A percentile compares a stretch with the other conserved stretches of the same genome.
phyloP scores from a whole-genome alignment of 2,888 invertebrate genomes.

The Drosophila birchii region DNA sequence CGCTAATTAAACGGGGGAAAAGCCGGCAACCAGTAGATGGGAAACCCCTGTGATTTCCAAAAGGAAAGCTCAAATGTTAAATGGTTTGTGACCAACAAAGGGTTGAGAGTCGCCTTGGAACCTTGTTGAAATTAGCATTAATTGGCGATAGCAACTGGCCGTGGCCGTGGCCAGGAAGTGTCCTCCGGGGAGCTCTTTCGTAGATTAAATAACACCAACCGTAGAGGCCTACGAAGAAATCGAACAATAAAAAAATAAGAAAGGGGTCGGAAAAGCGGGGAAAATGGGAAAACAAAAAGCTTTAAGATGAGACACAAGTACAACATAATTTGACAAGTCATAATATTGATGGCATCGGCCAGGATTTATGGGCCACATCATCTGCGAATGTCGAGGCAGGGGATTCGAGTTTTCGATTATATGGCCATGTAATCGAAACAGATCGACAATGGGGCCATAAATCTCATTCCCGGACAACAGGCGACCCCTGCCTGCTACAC shows the following conservation, averaged over 20 bases:
- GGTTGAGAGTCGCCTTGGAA: constrained; percentile 35
- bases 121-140: constrained; percentile 69
- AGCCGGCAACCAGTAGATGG: constrained; percentile 15
- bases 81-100: constrained; percentile 54
- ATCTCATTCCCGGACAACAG: constrained; percentile 71
- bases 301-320: constrained; percentile 59
- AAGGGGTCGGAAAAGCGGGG: constrained; percentile 4
- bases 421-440: constrained; percentile 83
- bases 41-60: constrained; percentile 4
- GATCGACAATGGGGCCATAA: constrained; percentile 84
- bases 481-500: constrained; percentile 48
- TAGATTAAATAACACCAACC: constrained; percentile 31
- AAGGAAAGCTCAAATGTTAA: constrained; percentile 44
- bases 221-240: constrained; percentile 6
- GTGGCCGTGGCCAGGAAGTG: constrained; percentile 43
- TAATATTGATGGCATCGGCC: constrained; percentile 72
- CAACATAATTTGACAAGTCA: constrained; percentile 79
- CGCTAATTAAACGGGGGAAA: constrained; percentile 63
- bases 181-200: constrained; percentile 61
- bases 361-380: constrained; percentile 75
- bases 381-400: constrained; percentile 37
- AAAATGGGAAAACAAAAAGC: constrained; percentile 30
- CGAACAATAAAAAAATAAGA: neutral
- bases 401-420: constrained; percentile 67
- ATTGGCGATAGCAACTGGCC: constrained; percentile 62